Evolutionary conservation across 2,888 invertebrate genomes (phyloP), one percentile per base, ranked within the genome.

Genomic region (Augiades crinisus): DNA sequence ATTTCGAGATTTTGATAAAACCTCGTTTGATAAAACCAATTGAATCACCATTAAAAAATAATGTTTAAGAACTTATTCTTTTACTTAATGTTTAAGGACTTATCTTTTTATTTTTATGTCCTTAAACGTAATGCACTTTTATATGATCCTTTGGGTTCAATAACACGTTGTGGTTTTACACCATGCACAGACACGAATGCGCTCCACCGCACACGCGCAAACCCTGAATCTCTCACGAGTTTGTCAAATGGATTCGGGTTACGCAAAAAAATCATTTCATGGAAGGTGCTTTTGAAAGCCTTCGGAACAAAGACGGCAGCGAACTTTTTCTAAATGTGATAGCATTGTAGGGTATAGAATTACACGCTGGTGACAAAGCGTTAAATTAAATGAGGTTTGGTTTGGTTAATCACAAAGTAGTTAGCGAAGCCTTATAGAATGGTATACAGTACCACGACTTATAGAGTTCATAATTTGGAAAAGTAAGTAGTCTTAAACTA

Each of bases 141-240:
- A 27, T 3, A 37, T 17, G 8, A 19, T 46, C 24, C 27, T 31
- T 30, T n/a, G 22, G 38, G 47, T 38, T 47, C 47, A 47, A 10
- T 21, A 21, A 31, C 47, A 30, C 36, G 5, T 38, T 47, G 47
- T 38, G 47, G 47, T 47, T 38, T 47, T 7, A 13, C 30, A 30
- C 19, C 19, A 19, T 19, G 21, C 38, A 21, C 38, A 31, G 16
- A 14, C 14, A 13, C 14, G 40, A 31, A 22, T 24, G n/a, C 55
- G 55, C 47, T 55, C 53, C 38, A 50, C 40, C 34, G 50, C 55
- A 17, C 54, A 30, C 41, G 30, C 33, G 49, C 45, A 47, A 51
- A 53, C 38, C 55, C 57, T 51, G 53, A 44, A 55, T 53, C 53
- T 57, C 54, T 53, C 57, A 57, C 57, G 57, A 44, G 10, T 40